phyloP scores from a whole-genome alignment of 2,888 invertebrate genomes.

The Pterobdella sp. region DNA sequence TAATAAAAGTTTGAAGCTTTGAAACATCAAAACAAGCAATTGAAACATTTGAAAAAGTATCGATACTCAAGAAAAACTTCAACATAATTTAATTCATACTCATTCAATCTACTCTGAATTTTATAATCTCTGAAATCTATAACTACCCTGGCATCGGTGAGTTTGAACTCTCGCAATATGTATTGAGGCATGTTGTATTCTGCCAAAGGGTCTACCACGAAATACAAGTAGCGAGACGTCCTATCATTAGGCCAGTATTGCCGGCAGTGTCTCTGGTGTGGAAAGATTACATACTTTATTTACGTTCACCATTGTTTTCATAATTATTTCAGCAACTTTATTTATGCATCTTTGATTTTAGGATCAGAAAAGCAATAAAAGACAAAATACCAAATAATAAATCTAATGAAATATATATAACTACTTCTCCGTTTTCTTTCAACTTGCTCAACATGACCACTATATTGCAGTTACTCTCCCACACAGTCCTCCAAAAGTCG shows the following conservation, averaged over 20 bases:
- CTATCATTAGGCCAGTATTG: constrained; percentile 98
- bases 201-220: constrained; percentile 31
- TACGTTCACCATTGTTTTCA: no score
- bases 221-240: constrained; percentile 69
- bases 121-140: not conserved
- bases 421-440: constrained; percentile 90
- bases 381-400: no score
- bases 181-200: constrained; percentile 33
- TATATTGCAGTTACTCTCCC: constrained; percentile 98
- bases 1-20: no score
- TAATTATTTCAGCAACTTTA: no score
- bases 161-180: constrained; percentile 30
- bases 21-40: no score
- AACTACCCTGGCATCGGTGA: constrained; percentile 30
- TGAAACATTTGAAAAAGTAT: no score
- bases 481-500: constrained; percentile 98
- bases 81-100: no score
- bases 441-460: constrained; percentile 97
- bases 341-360: no score
- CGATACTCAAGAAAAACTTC: no score
- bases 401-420: constrained; percentile 43
- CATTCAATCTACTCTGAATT: not conserved
- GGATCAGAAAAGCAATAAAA: no score
- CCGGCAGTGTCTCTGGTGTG: constrained; percentile 53
- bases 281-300: no score